These are phyloP conservation scores for Cyprinodon variegatus DNA, from an alignment of 2,113 vertebrate species.

Conservation along the genomic window DNA sequence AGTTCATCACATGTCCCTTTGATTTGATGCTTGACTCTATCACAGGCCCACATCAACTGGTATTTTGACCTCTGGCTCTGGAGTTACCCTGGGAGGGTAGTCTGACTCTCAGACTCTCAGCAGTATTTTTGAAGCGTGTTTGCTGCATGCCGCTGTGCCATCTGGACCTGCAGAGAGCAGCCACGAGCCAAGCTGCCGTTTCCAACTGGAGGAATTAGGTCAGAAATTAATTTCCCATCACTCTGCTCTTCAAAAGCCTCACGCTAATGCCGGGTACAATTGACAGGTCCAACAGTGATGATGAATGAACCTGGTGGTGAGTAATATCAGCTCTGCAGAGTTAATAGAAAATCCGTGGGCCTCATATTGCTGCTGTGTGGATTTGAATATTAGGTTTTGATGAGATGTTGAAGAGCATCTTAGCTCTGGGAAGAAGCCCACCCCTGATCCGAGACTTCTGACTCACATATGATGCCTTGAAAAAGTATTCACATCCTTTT, in stretches of 20 bases:
- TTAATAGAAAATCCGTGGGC: slow-evolving; percentile 22
- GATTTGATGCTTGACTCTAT: slow-evolving; percentile 17
- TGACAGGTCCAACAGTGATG: slow-evolving; percentile 31
- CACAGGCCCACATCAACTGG: slow-evolving; percentile 30
- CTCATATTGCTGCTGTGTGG: not conserved
- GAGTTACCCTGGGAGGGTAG: slow-evolving; percentile 1
- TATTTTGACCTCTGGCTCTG: slow-evolving; percentile 12
- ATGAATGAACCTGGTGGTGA: slow-evolving; percentile 24
- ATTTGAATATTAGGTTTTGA: not conserved
- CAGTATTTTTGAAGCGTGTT: slow-evolving; percentile 48
- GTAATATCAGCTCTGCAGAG: slow-evolving; percentile 11
- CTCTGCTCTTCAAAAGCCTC: slow-evolving; percentile 24
- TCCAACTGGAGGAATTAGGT: slow-evolving; percentile 66
- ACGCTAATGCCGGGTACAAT: slow-evolving; percentile 34
- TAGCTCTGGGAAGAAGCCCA: not conserved
- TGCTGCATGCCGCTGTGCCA: slow-evolving; percentile 51
- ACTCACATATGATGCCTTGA: too few species aligned
- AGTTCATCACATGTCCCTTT: slow-evolving; percentile 9
- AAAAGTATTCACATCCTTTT: not conserved
- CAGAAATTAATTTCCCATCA: slow-evolving; percentile 70
- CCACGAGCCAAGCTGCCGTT: slow-evolving; percentile 40
- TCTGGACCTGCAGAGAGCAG: slow-evolving; percentile 65
- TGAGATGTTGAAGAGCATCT: not conserved
- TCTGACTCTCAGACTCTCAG: slow-evolving; percentile 21
- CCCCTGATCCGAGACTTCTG: not conserved